Conservation (phyloP, 2,113 vertebrate genomes). For the Vireo altiloquus region DNA sequence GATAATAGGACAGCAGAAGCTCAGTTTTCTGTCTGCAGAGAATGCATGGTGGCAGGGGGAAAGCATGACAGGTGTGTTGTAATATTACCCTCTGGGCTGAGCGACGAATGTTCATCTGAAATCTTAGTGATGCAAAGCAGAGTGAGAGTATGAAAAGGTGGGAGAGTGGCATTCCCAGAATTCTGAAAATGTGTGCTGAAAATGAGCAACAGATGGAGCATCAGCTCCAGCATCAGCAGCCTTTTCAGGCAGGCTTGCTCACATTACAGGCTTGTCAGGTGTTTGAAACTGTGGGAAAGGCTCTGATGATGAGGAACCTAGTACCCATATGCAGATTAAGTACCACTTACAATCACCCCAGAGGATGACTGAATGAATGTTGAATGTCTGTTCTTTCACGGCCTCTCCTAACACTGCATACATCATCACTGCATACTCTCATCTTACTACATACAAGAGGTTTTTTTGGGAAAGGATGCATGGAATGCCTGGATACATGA, state of each 20-base stretch:
- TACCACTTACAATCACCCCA: neutral
- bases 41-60: neutral
- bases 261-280: neutral
- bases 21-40: neutral
- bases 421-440: neutral
- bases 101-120: neutral
- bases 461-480: neutral
- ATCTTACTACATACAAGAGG: neutral
- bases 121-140: neutral
- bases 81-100: neutral
- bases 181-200: neutral
- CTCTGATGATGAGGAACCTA: neutral
- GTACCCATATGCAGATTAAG: neutral
- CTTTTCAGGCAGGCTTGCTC: neutral
- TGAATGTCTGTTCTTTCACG: neutral
- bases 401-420: neutral
- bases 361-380: neutral
- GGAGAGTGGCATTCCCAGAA: neutral
- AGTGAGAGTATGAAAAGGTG: neutral
- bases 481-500: neutral
- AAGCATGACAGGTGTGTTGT: neutral
- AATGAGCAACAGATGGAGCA: conserved; percentile 15
- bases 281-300: neutral
- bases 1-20: neutral
- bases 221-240: neutral